Percentiles rank a stretch among this genome's conserved stretches.
phyloP scores from a whole-genome alignment of 2,113 vertebrate species.

The Callionymus lyra region DNA sequence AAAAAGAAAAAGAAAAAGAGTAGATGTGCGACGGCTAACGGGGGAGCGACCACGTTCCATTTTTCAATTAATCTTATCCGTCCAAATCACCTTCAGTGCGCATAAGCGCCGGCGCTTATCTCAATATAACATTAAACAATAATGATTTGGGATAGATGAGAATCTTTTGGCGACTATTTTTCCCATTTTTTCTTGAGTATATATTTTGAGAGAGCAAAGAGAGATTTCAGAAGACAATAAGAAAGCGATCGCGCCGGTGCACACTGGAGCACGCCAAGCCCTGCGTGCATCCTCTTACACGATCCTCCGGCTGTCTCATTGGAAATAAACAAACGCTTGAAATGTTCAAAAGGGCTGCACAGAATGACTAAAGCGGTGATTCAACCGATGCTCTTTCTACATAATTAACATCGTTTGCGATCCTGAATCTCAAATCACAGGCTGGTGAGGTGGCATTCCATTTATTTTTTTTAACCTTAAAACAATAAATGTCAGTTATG shows the following conservation, averaged over 20 bases:
- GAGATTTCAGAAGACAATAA: slow-evolving; percentile 11
- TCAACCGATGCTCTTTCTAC: slow-evolving; percentile 3
- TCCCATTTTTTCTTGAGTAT: not conserved
- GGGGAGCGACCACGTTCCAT: too few species aligned
- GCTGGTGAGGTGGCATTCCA: too few species aligned
- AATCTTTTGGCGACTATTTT: too few species aligned
- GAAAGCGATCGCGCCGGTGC: not conserved
- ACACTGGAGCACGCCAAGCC: slow-evolving; percentile 19
- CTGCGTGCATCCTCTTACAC: slow-evolving; percentile 39
- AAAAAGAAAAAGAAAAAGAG: too few species aligned
- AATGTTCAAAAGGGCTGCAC: slow-evolving; percentile 50
- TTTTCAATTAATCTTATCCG: too few species aligned
- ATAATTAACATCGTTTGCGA: slow-evolving; percentile 7
- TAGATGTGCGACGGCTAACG: too few species aligned
- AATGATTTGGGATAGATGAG: too few species aligned
- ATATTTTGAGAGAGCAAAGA: slow-evolving; percentile 28
- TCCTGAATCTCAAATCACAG: too few species aligned
- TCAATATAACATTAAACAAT: slow-evolving; percentile 25
- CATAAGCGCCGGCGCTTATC: too few species aligned
- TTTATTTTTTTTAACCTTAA: too few species aligned
- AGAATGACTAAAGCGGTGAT: slow-evolving; percentile 39
- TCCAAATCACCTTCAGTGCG: too few species aligned
- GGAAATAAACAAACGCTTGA: slow-evolving; percentile 50
- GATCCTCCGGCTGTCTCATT: slow-evolving; percentile 28
- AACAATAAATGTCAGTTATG: too few species aligned